A percentile compares a stretch with the other conserved stretches of the same genome.
Conservation (phyloP, 2,797 vertebrate genomes). For the Enteromius fasciolatus region DNA sequence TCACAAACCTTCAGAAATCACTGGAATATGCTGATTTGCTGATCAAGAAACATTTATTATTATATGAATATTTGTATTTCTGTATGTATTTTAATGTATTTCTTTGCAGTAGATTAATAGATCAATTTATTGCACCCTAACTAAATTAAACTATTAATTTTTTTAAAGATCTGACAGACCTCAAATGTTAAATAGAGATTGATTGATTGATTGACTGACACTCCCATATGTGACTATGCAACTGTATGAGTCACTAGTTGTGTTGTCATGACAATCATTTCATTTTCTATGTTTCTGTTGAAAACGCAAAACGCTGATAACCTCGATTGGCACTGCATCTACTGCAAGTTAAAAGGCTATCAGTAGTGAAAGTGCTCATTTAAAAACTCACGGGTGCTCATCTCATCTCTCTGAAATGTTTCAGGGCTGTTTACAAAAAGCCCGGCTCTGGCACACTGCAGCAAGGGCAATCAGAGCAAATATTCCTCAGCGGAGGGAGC, state of each 20-base stretch:
- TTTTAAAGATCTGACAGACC: neutral
- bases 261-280: neutral
- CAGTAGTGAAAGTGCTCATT: constrained; percentile 11
- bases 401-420: constrained; percentile 32
- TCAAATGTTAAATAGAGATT: no score
- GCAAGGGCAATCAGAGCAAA: constrained; percentile 51
- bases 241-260: neutral
- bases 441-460: constrained; percentile 59
- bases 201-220: neutral
- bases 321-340: neutral
- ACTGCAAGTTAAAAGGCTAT: neutral
- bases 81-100: neutral
- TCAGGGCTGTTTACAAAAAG: constrained; percentile 31
- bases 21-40: neutral
- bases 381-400: neutral
- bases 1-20: neutral
- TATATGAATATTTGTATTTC: neutral
- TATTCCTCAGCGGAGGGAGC: constrained; percentile 20
- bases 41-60: neutral
- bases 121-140: neutral
- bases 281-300: neutral
- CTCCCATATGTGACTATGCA: neutral
- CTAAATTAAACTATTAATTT: neutral
- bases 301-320: neutral
- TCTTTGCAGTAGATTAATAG: neutral